Evolutionary conservation across 2,113 vertebrate species (phyloP).

Genomic region (Sinocyclocheilus anshuiensis): DNA sequence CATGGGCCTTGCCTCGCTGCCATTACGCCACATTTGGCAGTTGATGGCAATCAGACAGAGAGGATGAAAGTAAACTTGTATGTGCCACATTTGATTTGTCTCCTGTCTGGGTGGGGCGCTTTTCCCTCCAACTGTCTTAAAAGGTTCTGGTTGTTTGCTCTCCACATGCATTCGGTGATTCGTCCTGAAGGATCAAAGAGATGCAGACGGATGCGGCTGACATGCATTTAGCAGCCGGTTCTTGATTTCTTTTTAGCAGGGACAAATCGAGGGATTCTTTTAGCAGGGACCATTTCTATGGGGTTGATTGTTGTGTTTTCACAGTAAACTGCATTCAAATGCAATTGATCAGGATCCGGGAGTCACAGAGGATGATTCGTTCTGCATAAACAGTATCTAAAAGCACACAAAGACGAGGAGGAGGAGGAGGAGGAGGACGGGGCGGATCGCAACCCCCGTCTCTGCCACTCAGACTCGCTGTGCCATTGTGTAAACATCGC

Average conservation of each 20-base stretch:
- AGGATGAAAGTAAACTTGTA: slow-evolving; percentile 67
- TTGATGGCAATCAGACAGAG: slow-evolving; percentile 66
- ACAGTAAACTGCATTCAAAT: slow-evolving; percentile 92
- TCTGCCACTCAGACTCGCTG: slow-evolving; percentile 65
- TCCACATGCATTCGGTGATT: slow-evolving; percentile 62
- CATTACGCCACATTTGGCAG: slow-evolving; percentile 60
- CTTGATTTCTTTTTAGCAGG: slow-evolving; percentile 67
- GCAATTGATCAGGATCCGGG: slow-evolving; percentile 83
- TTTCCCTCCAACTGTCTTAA: slow-evolving; percentile 34
- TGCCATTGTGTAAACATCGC: slow-evolving; percentile 90
- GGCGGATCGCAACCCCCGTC: slow-evolving; percentile 84
- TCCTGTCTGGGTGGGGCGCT: slow-evolving; percentile 38
- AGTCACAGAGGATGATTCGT: slow-evolving; percentile 82
- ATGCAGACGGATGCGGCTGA: slow-evolving; percentile 63
- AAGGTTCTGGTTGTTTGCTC: slow-evolving; percentile 52
- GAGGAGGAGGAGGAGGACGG: slow-evolving; percentile 57
- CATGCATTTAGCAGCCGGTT: slow-evolving; percentile 65
- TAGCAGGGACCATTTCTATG: background rate
- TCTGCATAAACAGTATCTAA: slow-evolving; percentile 95
- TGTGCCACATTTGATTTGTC: slow-evolving; percentile 68
- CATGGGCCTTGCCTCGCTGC: slow-evolving; percentile 51
- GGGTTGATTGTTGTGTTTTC: slow-evolving; percentile 81
- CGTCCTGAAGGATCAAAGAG: slow-evolving; percentile 72
- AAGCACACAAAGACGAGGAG: slow-evolving; percentile 72
- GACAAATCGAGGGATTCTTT: slow-evolving; percentile 73